A percentile compares a stretch with the other conserved stretches of the same genome.
Conservation (phyloP, 2,888 invertebrate genomes). For the Drosophila maculinotata region DNA sequence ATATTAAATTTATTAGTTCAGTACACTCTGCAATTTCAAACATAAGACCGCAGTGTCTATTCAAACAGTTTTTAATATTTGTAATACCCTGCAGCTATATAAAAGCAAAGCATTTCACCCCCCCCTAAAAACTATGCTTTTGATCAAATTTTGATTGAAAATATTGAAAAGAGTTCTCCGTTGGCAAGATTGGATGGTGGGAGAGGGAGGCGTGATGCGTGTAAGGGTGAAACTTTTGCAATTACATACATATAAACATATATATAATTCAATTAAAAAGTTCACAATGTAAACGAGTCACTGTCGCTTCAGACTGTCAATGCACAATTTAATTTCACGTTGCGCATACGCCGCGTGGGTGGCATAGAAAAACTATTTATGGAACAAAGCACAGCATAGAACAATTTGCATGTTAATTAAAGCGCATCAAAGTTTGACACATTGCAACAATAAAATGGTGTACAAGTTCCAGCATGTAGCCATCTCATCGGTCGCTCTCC, state of each 20-base stretch:
- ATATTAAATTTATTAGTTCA: neutral
- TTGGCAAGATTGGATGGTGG: neutral
- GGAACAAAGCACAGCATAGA: constrained; percentile 13
- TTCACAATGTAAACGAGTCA: constrained; percentile 53
- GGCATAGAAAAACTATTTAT: constrained; percentile 22
- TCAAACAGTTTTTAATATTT: neutral
- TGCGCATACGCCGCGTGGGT: constrained; percentile 46
- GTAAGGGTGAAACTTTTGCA: constrained; percentile 28
- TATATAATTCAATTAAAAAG: constrained; percentile 68
- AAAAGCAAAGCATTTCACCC: neutral
- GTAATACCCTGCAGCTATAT: neutral
- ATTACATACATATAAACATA: constrained; percentile 20
- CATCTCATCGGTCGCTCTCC: neutral
- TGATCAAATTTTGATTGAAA: constrained; percentile 38
- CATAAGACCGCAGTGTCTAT: no score
- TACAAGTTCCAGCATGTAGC: neutral
- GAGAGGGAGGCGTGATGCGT: neutral
- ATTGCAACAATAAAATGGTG: constrained; percentile 21
- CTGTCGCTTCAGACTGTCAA: constrained; percentile 39
- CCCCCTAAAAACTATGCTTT: constrained; percentile 15
- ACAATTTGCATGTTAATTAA: constrained; percentile 59
- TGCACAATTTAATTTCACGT: constrained; percentile 70
- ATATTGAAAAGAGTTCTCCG: constrained; percentile 9
- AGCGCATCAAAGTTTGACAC: constrained; percentile 49
- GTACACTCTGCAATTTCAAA: neutral